A percentile compares a stretch with the other conserved stretches of the same genome.
Evolutionary conservation across 2,888 invertebrate species (phyloP).

Genomic region (Gibbula magus): DNA sequence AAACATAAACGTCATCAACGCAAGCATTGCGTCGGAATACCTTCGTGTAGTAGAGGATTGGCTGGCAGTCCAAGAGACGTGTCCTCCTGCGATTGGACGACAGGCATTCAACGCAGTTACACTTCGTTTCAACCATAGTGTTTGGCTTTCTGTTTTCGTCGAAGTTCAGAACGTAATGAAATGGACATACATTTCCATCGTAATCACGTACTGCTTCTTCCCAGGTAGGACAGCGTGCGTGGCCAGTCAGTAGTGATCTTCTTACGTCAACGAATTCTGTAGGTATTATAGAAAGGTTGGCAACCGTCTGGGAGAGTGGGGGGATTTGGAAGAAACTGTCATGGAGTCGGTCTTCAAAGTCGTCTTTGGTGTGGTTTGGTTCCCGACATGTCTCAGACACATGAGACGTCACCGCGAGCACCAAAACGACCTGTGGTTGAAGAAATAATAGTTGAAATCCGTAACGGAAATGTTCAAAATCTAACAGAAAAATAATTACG

Average conservation of each 20-base stretch:
- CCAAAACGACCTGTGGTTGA: too few species aligned
- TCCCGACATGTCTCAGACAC: not conserved
- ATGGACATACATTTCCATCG: conserved; percentile 13
- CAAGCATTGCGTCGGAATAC: conserved; percentile 8
- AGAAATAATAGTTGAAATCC: too few species aligned
- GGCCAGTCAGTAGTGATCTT: not conserved
- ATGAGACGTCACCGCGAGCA: too few species aligned
- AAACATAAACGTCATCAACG: conserved; percentile 7
- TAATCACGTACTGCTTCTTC: not conserved
- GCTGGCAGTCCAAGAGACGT: not conserved
- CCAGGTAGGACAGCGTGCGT: not conserved
- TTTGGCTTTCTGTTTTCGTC: conserved; percentile 21
- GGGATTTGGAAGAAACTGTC: conserved; percentile 25
- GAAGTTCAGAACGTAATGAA: conserved; percentile 17
- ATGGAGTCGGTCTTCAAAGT: not conserved
- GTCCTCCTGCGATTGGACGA: not conserved
- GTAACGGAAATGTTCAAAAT: too few species aligned
- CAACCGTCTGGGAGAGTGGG: not conserved
- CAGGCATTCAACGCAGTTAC: conserved; percentile 6
- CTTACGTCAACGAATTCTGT: not conserved
- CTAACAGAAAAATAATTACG: too few species aligned
- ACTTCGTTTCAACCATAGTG: conserved; percentile 12
- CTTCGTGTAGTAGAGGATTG: conserved; percentile 1
- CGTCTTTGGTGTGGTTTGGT: not conserved
- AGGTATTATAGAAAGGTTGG: not conserved